Conservation (phyloP, 1,140 invertebrate genomes). For the Apis laboriosa region DNA sequence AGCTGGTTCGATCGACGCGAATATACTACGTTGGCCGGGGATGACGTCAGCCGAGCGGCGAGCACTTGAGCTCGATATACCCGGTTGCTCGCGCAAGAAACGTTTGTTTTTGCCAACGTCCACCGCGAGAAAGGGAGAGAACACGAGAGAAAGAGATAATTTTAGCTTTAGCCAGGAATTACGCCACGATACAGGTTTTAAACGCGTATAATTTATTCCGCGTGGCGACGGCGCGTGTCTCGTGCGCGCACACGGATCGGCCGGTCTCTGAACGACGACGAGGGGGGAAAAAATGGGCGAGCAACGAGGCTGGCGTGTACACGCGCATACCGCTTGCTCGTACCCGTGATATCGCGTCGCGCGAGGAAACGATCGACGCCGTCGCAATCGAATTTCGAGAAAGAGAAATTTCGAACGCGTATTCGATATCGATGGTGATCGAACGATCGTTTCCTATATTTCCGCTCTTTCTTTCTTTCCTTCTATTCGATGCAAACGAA, state of each 20-base stretch:
- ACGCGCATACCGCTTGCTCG: not conserved
- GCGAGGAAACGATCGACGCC: too few species aligned
- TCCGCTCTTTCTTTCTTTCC: too few species aligned
- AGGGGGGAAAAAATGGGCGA: not conserved
- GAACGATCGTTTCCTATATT: too few species aligned
- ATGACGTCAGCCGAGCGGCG: constrained; percentile 35
- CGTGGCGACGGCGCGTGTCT: constrained; percentile 26
- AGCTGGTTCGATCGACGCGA: constrained; percentile 27
- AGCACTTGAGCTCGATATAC: constrained; percentile 30
- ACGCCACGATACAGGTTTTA: constrained; percentile 13
- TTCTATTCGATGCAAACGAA: too few species aligned
- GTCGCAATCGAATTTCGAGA: too few species aligned
- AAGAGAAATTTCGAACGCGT: too few species aligned
- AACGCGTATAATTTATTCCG: constrained; percentile 50
- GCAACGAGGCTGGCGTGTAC: not conserved
- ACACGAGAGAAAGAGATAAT: not conserved
- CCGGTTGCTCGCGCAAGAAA: constrained; percentile 20
- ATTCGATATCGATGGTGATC: too few species aligned
- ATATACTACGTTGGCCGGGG: constrained; percentile 14
- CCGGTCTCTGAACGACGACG: not conserved
- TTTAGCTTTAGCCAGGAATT: constrained; percentile 9
- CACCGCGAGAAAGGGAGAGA: not conserved
- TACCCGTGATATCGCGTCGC: constrained; percentile 1
- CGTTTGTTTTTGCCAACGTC: constrained; percentile 14
- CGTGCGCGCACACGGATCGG: constrained; percentile 6